Evolutionary conservation across 1,140 invertebrate species (phyloP), one percentile per base, ranked within the genome.

Genomic region (Drosophila guanche): DNA sequence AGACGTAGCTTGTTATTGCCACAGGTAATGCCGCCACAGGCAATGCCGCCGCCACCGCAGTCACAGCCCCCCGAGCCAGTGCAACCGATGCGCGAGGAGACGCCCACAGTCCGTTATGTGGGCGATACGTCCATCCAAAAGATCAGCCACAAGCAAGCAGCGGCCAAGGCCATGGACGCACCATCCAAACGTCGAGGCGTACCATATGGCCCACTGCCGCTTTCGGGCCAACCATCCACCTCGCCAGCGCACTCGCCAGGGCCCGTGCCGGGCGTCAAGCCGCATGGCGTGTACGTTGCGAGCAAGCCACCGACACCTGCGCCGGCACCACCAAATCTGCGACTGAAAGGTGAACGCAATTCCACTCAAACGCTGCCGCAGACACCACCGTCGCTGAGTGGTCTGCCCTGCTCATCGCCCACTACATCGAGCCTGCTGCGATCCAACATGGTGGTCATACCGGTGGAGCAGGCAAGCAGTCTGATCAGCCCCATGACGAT

Each of bases 361-460:
- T 29, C 46, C 4, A 47, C 54, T 2, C 45, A 37, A 37, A 3
- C 10, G 33, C 10, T 37, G 3, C 3, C 10, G 4, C 33, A 12
- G 33, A 10, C 63, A 4, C 58, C 59, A 20, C 57, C 70, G 5
- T 50, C 37, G n/a, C n/a, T 8, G 7, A 22, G 20, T 4, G 14
- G 25, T 27, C 25, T 27, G 25, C 25, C 25, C 37, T 12, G 2
- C 59, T 16, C 23, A 45, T 1, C 45, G 45, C 25, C 63, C 20
- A 53, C 63, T 8, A 77, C 76, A 4, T 65, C 81, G 0, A 89
- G 53, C 61, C 43, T 89, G 33, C 79, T 89, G 4, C 67, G 66
- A 53, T 86, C 77, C 33, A 85, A 89, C 45, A 91, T 91, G 90
- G 89, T 91, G 4, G 80, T 90, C 14, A 91, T 91, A 73, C 90